A percentile compares a stretch with the other conserved stretches of the same genome.
Conservation (phyloP, 2,888 invertebrate species). For the Trichogramma dendrolimi region DNA sequence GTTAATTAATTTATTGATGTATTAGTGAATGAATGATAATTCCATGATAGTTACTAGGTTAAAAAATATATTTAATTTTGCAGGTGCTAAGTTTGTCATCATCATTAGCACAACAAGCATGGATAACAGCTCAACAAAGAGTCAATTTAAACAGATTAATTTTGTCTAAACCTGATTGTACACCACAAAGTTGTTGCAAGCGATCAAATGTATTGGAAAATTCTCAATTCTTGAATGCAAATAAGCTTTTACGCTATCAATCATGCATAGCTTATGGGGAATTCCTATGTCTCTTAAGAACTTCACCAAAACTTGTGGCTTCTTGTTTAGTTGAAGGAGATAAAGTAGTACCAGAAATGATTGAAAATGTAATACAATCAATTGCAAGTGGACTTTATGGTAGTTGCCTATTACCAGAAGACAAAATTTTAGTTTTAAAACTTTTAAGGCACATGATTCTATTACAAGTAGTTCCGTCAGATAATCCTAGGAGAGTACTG, state of each 20-base stretch:
- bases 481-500: slow-evolving; percentile 71
- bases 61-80: slow-evolving; percentile 25
- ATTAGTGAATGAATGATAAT: not conserved
- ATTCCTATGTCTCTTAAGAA: slow-evolving; percentile 65
- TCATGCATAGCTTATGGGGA: slow-evolving; percentile 66
- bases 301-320: slow-evolving; percentile 68
- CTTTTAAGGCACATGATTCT: slow-evolving; percentile 66
- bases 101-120: slow-evolving; percentile 69
- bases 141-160: slow-evolving; percentile 75
- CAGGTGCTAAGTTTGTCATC: slow-evolving; percentile 58
- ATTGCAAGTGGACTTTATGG: slow-evolving; percentile 68
- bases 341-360: slow-evolving; percentile 53
- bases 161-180: slow-evolving; percentile 69
- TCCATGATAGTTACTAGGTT: not conserved
- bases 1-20: slow-evolving; percentile 2
- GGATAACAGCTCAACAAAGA: slow-evolving; percentile 84
- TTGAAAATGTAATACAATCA: slow-evolving; percentile 56
- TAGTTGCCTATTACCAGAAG: slow-evolving; percentile 70
- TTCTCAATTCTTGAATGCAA: slow-evolving; percentile 71
- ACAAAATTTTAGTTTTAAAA: slow-evolving; percentile 65
- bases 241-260: slow-evolving; percentile 80
- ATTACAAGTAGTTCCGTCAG: slow-evolving; percentile 67
- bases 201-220: slow-evolving; percentile 63
- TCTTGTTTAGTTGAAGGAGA: slow-evolving; percentile 67
- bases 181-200: slow-evolving; percentile 74